phyloP scores from a whole-genome alignment of 2,113 vertebrate species.

The Chrysochloris asiatica region DNA sequence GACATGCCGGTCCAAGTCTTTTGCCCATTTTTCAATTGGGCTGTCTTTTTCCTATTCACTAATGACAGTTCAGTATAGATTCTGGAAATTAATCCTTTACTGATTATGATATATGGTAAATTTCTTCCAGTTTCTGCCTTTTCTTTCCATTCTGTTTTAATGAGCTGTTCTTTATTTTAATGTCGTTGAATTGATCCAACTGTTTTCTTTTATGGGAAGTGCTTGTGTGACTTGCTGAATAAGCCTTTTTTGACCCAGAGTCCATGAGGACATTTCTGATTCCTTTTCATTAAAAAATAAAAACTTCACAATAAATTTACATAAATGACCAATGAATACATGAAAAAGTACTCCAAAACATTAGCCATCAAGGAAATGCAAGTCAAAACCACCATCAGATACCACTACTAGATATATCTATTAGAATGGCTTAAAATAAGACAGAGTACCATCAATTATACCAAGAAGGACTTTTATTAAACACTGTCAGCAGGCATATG shows the following conservation, averaged over 20 bases:
- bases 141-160: slow-evolving; percentile 20
- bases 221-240: not conserved
- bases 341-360: slow-evolving; percentile 38
- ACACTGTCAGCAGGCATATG: not conserved
- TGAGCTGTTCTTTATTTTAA: slow-evolving; percentile 31
- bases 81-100: not conserved
- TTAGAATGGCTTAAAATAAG: not conserved
- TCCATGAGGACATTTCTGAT: not conserved
- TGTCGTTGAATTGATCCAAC: not conserved
- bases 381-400: slow-evolving; percentile 25
- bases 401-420: not conserved
- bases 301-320: slow-evolving; percentile 19
- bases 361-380: slow-evolving; percentile 19
- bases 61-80: not conserved
- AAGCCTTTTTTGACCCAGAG: not conserved
- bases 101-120: not conserved
- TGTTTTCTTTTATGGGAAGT: not conserved
- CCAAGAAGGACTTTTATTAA: not conserved
- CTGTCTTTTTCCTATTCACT: not conserved
- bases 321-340: not conserved
- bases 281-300: slow-evolving; percentile 15
- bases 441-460: not conserved
- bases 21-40: not conserved
- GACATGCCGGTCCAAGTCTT: not conserved
- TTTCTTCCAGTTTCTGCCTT: not conserved